Evolutionary conservation across 2,888 invertebrate species (phyloP).

Genomic region (Eledone cirrhosa): DNA sequence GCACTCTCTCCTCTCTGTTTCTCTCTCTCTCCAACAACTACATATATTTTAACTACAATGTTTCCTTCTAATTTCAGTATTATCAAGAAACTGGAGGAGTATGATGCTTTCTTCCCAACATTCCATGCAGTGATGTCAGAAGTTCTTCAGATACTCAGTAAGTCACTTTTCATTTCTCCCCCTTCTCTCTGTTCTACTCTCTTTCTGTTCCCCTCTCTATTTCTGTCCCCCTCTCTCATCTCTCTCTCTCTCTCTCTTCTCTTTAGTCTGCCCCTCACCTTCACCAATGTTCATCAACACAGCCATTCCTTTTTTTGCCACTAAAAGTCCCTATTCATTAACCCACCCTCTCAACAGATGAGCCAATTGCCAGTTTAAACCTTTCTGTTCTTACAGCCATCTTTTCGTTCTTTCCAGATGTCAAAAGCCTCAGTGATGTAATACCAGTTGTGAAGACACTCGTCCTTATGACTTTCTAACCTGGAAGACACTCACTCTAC

Average conservation of each 20-base stretch:
- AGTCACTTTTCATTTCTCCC: slow-evolving; percentile 28
- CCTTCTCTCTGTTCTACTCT: not conserved
- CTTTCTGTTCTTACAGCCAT: not conserved
- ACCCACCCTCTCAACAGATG: not conserved
- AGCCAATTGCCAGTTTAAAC: not conserved
- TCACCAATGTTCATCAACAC: too few relatives aligned
- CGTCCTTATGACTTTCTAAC: too few relatives aligned
- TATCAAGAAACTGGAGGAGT: slow-evolving; percentile 56
- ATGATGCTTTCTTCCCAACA: slow-evolving; percentile 61
- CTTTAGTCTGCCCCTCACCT: accelerated
- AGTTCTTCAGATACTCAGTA: slow-evolving; percentile 60
- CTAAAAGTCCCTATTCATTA: not conserved
- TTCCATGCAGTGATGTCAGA: slow-evolving; percentile 59
- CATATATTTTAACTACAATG: too few relatives aligned
- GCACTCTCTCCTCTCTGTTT: too few relatives aligned
- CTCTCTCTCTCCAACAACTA: too few relatives aligned
- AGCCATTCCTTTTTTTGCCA: too few relatives aligned
- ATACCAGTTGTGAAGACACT: slow-evolving; percentile 52
- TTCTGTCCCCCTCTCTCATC: too few relatives aligned
- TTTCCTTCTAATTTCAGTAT: slow-evolving; percentile 42
- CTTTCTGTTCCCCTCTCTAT: too few relatives aligned
- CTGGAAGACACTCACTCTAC: too few relatives aligned
- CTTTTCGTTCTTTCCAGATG: slow-evolving; percentile 44
- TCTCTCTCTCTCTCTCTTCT: too few relatives aligned
- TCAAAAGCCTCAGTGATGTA: slow-evolving; percentile 59